Conservation (phyloP, 1,140 invertebrate genomes). For the Cephus cinctus region DNA sequence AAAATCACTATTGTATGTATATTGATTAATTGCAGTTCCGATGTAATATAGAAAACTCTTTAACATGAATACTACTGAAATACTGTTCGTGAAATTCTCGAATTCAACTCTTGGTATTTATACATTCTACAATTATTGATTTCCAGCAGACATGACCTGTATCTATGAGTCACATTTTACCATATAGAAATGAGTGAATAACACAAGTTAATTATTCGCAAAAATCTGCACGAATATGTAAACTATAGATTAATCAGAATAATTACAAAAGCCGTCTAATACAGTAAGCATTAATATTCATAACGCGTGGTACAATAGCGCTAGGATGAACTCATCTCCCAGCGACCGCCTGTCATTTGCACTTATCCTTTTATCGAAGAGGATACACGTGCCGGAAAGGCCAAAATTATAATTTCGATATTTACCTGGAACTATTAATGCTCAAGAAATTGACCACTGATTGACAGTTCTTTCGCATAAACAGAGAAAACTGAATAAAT, state of each 20-base stretch:
- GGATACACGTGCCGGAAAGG: not conserved
- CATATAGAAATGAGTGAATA: not conserved
- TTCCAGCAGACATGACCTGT: not conserved
- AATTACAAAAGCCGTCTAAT: not conserved
- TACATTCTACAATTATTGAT: slow-evolving; percentile 1
- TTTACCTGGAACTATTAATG: not conserved
- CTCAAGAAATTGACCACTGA: not conserved
- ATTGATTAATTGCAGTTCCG: not conserved
- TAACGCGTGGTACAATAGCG: not conserved
- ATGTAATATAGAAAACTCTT: not conserved
- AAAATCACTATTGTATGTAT: not conserved
- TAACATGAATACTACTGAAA: not conserved
- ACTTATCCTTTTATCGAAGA: not conserved
- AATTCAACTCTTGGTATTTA: not conserved
- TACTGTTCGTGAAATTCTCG: not conserved
- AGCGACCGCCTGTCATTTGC: not conserved
- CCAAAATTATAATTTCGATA: not conserved
- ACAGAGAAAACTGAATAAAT: not conserved
- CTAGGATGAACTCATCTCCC: not conserved
- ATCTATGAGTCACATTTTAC: not conserved
- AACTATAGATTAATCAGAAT: not conserved
- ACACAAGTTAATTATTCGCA: not conserved
- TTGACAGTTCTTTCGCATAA: not conserved
- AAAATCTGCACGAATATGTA: not conserved
- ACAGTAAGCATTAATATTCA: not conserved